Percentiles rank a stretch among this genome's conserved stretches.
Conservation (phyloP, 2,888 invertebrate species). For the Pelosia muscerda region DNA sequence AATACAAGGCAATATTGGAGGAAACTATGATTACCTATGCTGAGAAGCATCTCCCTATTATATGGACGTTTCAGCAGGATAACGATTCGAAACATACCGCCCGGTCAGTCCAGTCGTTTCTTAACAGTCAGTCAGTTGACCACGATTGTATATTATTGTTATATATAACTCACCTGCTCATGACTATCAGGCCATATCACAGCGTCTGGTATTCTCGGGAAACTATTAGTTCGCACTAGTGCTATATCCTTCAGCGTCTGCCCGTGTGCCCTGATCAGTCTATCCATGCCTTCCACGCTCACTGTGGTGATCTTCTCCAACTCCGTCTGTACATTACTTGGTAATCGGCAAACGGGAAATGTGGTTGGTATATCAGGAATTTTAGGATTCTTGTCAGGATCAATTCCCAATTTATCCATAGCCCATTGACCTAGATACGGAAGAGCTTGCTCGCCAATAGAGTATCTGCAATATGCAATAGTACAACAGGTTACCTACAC, state of each 20-base stretch:
- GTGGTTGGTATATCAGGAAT: conserved; percentile 86
- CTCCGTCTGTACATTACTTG: conserved; percentile 87
- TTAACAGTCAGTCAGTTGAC: too few species aligned
- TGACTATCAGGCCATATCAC: conserved; percentile 97
- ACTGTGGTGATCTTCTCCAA: conserved; percentile 77
- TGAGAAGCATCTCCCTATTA: too few species aligned
- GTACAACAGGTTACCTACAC: not conserved
- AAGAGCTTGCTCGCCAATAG: conserved; percentile 90
- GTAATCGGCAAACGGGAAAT: conserved; percentile 90
- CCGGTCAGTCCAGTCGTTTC: too few species aligned
- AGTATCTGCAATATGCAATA: conserved; percentile 88
- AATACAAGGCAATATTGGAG: too few species aligned
- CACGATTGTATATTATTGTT: not conserved
- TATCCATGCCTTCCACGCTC: conserved; percentile 91
- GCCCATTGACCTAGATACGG: conserved; percentile 95
- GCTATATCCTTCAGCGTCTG: conserved; percentile 97
- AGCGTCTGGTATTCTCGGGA: conserved; percentile 96
- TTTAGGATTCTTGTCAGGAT: conserved; percentile 75
- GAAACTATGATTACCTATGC: too few species aligned
- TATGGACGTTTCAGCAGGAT: too few species aligned
- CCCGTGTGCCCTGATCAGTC: conserved; percentile 96
- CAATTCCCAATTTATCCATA: conserved; percentile 89
- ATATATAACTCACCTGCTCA: conserved; percentile 87
- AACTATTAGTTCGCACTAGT: conserved; percentile 90
- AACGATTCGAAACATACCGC: too few species aligned